Evolutionary conservation across 2,797 vertebrate genomes (phyloP).

Genomic region (Enteromius mattozi): DNA sequence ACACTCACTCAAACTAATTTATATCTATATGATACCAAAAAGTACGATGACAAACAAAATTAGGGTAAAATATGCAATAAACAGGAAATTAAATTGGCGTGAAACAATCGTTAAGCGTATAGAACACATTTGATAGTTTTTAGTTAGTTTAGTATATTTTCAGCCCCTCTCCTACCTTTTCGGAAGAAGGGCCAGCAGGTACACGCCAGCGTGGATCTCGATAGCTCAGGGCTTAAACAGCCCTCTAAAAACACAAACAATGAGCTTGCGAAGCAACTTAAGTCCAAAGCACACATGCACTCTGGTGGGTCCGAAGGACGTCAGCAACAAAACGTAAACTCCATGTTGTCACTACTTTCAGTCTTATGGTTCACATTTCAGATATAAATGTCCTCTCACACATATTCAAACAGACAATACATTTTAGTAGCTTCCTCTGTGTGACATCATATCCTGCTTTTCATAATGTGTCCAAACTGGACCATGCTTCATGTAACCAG

Average conservation of each 20-base stretch:
- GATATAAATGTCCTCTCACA: slow-evolving; percentile 21
- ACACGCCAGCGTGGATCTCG: slow-evolving; percentile 58
- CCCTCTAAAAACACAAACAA: slow-evolving; percentile 48
- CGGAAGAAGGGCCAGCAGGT: slow-evolving; percentile 58
- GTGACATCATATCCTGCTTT: slow-evolving; percentile 66
- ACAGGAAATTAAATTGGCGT: not conserved
- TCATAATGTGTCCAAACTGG: slow-evolving; percentile 61
- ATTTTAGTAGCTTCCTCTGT: slow-evolving; percentile 55
- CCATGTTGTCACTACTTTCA: not conserved
- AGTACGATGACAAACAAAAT: not conserved
- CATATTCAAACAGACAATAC: slow-evolving; percentile 48
- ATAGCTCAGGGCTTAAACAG: slow-evolving; percentile 42
- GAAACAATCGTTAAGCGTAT: not conserved
- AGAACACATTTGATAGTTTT: not conserved
- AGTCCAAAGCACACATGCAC: slow-evolving; percentile 52
- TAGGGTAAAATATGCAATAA: not conserved
- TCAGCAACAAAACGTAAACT: slow-evolving; percentile 18
- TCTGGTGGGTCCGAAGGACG: slow-evolving; percentile 10
- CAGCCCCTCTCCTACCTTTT: slow-evolving; percentile 61
- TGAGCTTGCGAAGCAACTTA: slow-evolving; percentile 10
- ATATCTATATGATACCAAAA: not conserved
- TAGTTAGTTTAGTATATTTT: not conserved
- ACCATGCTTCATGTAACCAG: slow-evolving; percentile 52
- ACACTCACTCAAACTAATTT: not conserved
- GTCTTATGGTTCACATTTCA: slow-evolving; percentile 21